Evolutionary conservation across 2,797 vertebrate species (phyloP), one percentile per base, ranked within the genome.

Genomic region (Anniella stebbinsi): DNA sequence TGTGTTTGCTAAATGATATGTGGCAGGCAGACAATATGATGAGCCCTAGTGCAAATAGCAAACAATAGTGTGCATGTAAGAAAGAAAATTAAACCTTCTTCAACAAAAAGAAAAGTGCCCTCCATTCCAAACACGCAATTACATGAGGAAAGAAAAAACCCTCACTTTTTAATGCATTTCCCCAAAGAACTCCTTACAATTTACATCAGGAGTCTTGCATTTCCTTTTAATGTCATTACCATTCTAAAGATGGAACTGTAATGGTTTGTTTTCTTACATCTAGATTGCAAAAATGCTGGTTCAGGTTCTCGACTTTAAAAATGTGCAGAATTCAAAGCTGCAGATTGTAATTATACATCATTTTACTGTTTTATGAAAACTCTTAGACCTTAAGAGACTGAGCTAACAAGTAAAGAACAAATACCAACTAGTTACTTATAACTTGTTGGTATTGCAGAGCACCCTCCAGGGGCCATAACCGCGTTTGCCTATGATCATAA

Each of bases 241-340:
- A 76, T 72, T 1, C 66, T 4, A 25, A 48, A 91, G 90, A 91
- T 60, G 2, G 13, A 89, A 91, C 87, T 72, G 12, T 72, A 30
- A 4, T 57, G 1, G 0, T 1, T 88, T 88, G 66, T 88, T 92
- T 95, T 87, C 82, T 2, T 89, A 2, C 0, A 7, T 86, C 36
- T 54, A 86, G 86, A 81, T 23, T 90, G 11, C 72, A 0, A 88
- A 92, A 90, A 80, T 38, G 0, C 28, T 88, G 13, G 0, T 28
- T 91, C 33, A 84, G 63, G 2, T 51, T 89, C 84, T 80, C n/a
- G 63, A 80, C 2, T 51, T 91, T 92, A 63, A 87, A 91, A 8
- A 41, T 57, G 4, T 54, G 70, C 9, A 67, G 63, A 2, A 36
- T 69, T 88, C 1, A 87, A 91, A 95, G 87, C 0, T 41, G 70